Percentiles rank a stretch among this genome's conserved stretches.
phyloP scores from a whole-genome alignment of 2,888 invertebrate genomes.

The Ochropacha duplaris region DNA sequence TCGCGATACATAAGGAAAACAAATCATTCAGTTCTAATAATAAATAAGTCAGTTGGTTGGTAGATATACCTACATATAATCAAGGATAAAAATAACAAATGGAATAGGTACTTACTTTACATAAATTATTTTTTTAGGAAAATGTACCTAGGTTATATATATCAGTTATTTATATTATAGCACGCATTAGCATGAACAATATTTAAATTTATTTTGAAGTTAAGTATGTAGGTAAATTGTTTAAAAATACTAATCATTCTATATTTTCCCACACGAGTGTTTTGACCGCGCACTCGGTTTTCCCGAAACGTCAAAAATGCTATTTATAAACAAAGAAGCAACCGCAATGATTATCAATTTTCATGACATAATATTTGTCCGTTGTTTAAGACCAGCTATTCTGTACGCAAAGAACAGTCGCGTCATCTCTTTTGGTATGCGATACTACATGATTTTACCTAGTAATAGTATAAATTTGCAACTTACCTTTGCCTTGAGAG shows the following conservation, averaged over 20 bases:
- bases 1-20: not conserved
- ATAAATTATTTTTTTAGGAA: no score
- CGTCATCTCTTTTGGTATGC: not conserved
- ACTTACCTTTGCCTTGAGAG: constrained; percentile 78
- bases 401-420: not conserved
- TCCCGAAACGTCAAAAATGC: constrained; percentile 47
- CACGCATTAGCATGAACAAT: no score
- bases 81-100: no score
- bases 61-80: not conserved
- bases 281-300: no score
- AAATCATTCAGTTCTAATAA: not conserved
- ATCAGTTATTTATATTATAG: no score
- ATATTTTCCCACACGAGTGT: no score
- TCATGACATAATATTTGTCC: constrained; percentile 38
- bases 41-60: not conserved
- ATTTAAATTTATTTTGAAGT: no score
- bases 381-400: not conserved
- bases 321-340: constrained; percentile 60
- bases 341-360: constrained; percentile 33
- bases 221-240: no score
- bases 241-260: no score
- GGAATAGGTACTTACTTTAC: no score
- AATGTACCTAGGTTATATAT: no score
- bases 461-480: constrained; percentile 1
- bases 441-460: not conserved